A percentile compares a stretch with the other conserved stretches of the same genome.
Conservation (phyloP, 2,797 vertebrate species). For the Cossypha niveicapilla region DNA sequence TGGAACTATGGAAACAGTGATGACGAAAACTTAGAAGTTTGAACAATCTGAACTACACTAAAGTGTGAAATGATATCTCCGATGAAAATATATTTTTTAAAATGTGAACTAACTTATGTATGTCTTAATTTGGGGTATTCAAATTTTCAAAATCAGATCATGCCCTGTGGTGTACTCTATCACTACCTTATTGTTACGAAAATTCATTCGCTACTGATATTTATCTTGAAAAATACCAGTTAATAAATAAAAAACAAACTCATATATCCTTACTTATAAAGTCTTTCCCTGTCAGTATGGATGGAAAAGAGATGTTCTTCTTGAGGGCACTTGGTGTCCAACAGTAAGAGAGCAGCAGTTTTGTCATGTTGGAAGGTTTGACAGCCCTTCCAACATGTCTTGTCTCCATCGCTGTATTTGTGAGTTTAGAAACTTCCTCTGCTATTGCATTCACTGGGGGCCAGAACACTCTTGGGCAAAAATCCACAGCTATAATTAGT, state of each 20-base stretch:
- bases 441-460: background rate
- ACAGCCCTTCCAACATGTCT: background rate
- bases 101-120: background rate
- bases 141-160: background rate
- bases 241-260: background rate
- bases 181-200: background rate
- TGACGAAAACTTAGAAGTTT: background rate
- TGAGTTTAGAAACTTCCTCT: slow-evolving; percentile 26
- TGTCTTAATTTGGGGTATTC: background rate
- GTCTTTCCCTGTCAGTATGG: background rate
- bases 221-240: background rate
- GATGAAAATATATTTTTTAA: background rate
- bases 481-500: slow-evolving; percentile 51
- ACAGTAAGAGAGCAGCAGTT: background rate
- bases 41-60: background rate
- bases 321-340: fast-evolving
- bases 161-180: background rate
- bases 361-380: background rate
- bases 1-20: background rate
- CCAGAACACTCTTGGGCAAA: slow-evolving; percentile 49
- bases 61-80: background rate
- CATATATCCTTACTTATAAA: background rate
- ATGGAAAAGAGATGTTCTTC: background rate
- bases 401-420: background rate
- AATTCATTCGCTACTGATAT: background rate